Evolutionary conservation across 2,797 vertebrate species (phyloP).

Genomic region (Alfaro cultratus): DNA sequence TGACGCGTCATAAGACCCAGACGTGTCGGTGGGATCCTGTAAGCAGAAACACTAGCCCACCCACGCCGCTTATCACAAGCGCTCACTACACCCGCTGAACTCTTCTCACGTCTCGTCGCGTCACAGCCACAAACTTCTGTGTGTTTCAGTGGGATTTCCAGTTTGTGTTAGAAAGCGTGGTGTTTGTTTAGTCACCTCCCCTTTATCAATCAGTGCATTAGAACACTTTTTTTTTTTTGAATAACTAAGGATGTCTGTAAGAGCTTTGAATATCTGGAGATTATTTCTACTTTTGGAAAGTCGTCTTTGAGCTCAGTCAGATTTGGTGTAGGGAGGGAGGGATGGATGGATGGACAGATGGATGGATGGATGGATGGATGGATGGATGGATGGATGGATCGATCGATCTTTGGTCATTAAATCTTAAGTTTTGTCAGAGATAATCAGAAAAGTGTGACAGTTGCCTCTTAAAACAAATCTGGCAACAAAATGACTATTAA

Average conservation of each 20-base stretch:
- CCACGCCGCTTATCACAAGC: constrained; percentile 33
- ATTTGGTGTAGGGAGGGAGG: too few species aligned
- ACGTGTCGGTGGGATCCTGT: background rate
- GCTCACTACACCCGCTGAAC: background rate
- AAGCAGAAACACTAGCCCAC: constrained; percentile 43
- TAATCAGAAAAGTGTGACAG: too few species aligned
- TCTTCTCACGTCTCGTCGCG: background rate
- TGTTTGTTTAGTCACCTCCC: background rate
- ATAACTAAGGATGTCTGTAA: background rate
- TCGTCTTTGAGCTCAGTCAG: too few species aligned
- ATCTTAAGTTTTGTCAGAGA: too few species aligned
- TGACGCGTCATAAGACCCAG: constrained; percentile 39
- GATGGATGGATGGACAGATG: too few species aligned
- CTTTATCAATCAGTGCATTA: background rate
- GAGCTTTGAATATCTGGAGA: background rate
- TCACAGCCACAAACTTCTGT: background rate
- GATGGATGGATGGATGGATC: too few species aligned
- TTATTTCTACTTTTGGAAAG: background rate
- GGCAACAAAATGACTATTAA: too few species aligned
- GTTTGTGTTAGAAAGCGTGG: background rate
- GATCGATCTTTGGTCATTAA: too few species aligned
- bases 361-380: too few species aligned
- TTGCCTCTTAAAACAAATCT: too few species aligned
- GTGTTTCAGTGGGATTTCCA: background rate
- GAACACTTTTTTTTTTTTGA: background rate